Percentiles rank a stretch among this genome's conserved stretches.
Evolutionary conservation across 2,888 invertebrate genomes (phyloP).

Genomic region (Platycheirus rosarum): DNA sequence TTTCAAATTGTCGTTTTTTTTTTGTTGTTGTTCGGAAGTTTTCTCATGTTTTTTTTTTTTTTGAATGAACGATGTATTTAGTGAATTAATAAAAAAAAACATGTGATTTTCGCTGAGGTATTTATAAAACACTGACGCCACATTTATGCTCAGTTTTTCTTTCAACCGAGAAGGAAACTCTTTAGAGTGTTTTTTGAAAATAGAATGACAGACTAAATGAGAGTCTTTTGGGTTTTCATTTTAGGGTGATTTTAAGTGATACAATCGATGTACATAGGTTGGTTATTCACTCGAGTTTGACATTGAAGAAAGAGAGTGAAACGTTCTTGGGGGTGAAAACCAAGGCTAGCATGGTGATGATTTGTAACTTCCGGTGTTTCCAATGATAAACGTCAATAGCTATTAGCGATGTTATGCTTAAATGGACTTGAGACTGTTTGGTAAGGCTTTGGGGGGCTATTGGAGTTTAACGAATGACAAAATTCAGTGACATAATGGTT

Average conservation of each 20-base stretch:
- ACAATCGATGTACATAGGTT: conserved; percentile 34
- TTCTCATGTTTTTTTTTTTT: background rate
- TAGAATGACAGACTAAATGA: conserved; percentile 8
- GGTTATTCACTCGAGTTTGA: conserved; percentile 56
- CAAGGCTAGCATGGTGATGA: conserved; percentile 1
- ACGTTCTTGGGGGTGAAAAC: conserved; percentile 20
- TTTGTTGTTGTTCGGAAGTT: background rate
- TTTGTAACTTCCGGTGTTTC: conserved; percentile 30
- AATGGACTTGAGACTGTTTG: background rate
- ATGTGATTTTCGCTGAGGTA: conserved; percentile 31
- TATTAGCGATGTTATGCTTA: conserved; percentile 10
- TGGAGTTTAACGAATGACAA: no score
- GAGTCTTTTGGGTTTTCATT: conserved; percentile 1
- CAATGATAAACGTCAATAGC: conserved; percentile 34
- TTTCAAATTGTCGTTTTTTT: conserved; percentile 32
- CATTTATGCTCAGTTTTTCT: conserved; percentile 15
- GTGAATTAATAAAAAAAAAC: conserved; percentile 15
- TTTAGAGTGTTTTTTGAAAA: conserved; percentile 3
- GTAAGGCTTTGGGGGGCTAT: background rate
- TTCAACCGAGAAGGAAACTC: background rate
- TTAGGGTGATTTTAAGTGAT: conserved; percentile 14
- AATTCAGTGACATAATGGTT: no score
- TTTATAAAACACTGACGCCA: conserved; percentile 25
- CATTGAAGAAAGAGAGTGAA: conserved; percentile 59
- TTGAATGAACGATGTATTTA: conserved; percentile 11